Percentiles rank a stretch among this genome's conserved stretches.
phyloP scores from a whole-genome alignment of 2,797 vertebrate genomes.

The Gastrophryne carolinensis region DNA sequence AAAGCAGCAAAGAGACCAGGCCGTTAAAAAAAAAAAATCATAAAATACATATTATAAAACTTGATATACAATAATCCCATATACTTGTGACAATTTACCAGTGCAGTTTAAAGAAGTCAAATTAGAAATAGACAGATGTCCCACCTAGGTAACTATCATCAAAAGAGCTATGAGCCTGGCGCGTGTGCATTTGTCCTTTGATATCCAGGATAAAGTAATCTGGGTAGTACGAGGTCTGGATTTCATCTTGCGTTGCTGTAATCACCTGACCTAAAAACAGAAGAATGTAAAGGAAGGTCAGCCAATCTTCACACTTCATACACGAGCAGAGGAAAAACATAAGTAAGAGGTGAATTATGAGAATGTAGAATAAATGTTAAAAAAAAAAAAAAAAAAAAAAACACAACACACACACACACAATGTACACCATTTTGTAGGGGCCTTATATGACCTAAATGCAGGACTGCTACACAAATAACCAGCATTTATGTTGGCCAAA shows the following conservation, averaged over 20 bases:
- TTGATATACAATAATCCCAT: too few relatives aligned
- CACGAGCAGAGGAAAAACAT: neutral
- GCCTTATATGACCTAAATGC: too few relatives aligned
- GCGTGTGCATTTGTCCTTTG: constrained; percentile 79
- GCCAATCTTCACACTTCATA: neutral
- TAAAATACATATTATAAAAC: too few relatives aligned
- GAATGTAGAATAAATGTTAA: too few relatives aligned
- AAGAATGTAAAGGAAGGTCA: neutral
- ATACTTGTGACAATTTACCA: too few relatives aligned
- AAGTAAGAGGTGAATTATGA: too few relatives aligned
- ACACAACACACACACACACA: too few relatives aligned
- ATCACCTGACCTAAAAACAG: constrained; percentile 81
- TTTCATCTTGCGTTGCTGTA: constrained; percentile 82
- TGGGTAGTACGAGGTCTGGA: constrained; percentile 76
- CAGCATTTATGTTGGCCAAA: too few relatives aligned
- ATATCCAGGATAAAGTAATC: constrained; percentile 82
- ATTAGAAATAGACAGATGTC: neutral
- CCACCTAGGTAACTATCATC: constrained; percentile 90
- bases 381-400: too few relatives aligned
- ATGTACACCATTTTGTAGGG: too few relatives aligned
- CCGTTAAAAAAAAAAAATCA: too few relatives aligned
- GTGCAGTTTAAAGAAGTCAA: neutral
- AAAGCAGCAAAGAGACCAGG: neutral
- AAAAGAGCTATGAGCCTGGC: constrained; percentile 66
- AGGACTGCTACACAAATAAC: too few relatives aligned